Evolutionary conservation across 92 coral and sea anemone genomes (phyloP), one percentile per base, ranked within the genome.

Genomic region (Hydrozoanthus gracilis): DNA sequence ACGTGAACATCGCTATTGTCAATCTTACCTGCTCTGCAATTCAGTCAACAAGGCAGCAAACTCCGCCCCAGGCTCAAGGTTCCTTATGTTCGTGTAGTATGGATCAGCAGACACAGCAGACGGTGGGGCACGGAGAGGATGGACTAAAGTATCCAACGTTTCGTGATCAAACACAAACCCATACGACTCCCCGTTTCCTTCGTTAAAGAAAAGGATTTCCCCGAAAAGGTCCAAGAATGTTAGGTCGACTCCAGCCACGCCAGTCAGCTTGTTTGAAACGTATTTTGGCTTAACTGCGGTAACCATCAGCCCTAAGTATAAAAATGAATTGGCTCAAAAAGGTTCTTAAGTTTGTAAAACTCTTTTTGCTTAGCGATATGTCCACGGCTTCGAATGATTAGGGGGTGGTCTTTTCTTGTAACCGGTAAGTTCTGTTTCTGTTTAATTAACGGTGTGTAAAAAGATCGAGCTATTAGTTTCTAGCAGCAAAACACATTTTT

Each of bases 211-310:
- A 15, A 80, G 72, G 48, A 80, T 65, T 9, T 80, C 58, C 10
- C 69, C 85, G 4, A 80, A 35, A 10, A 80, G 85, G 18, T 80
- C 85, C 7, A 80, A 46, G 58, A 80, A 80, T 44, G 85, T 80
- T 13, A 80, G 7, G 1, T 80, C 85, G n/a, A 80, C 85, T 48
- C 73, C 85, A 8, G 85, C 85, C 18, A 80, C 73, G 7, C 85
- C 85, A 0, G 16, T 16, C 10, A 80, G 85, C 9, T 48, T 65
- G 10, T 48, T 61, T 15, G 44, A 47, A 10, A 27, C 1, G 60
- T 62, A 80, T 48, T 80, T 80, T 17, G 85, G 85, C 65, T 80
- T 80, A 50, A 80, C 58, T 64, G 85, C 85, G 7, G 85, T 62
- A 35, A 80, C 85, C 85, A 80, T 80, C n/a, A 80, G 72, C 6